These are phyloP conservation scores for Dascillus cervinus DNA, from an alignment of 2,888 invertebrate species.

Conservation along the genomic window DNA sequence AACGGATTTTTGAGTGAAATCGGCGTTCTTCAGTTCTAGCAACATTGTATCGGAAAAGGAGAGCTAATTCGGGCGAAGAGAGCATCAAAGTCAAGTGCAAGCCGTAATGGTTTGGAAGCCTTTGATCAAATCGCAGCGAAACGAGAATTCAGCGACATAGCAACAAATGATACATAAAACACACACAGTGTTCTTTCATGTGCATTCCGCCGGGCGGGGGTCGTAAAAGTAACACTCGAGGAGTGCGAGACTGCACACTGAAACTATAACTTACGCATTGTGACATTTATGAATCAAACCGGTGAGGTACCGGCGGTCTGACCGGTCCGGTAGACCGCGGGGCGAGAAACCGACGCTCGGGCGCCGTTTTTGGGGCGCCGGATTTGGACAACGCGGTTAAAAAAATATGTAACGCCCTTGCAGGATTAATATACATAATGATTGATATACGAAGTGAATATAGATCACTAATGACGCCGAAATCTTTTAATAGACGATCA, in stretches of 20 bases:
- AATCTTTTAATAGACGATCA: constrained; percentile 21
- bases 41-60: too few relatives aligned
- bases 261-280: constrained; percentile 36
- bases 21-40: too few relatives aligned
- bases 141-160: constrained; percentile 18
- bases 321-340: constrained; percentile 8
- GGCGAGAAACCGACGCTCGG: too few relatives aligned
- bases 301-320: constrained; percentile 15
- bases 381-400: too few relatives aligned
- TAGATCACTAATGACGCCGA: constrained; percentile 17
- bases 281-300: constrained; percentile 38
- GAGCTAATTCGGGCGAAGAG: not conserved
- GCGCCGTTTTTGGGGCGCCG: too few relatives aligned
- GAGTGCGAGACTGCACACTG: constrained; percentile 33
- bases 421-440: constrained; percentile 12
- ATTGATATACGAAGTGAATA: constrained; percentile 18
- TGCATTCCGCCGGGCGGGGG: constrained; percentile 28
- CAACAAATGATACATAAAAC: constrained; percentile 34
- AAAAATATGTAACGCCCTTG: too few relatives aligned
- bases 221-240: constrained; percentile 33
- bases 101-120: constrained; percentile 16
- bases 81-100: constrained; percentile 17
- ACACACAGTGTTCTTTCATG: constrained; percentile 36
- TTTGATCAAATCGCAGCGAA: constrained; percentile 18
- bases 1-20: too few relatives aligned